phyloP scores from a whole-genome alignment of 2,797 vertebrate species.

The Florisuga fusca region DNA sequence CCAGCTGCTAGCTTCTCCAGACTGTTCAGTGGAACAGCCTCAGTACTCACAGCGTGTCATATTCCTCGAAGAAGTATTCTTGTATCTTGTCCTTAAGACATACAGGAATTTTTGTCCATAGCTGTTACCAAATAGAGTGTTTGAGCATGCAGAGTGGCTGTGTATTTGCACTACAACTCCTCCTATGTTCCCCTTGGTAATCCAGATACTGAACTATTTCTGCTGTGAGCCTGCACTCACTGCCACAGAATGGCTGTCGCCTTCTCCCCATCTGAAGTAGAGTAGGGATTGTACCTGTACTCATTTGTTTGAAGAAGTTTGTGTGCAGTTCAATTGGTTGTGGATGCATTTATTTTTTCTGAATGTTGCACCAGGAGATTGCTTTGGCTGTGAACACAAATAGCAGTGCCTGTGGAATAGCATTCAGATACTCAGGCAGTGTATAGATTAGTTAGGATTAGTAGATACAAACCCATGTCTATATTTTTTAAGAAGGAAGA shows the following conservation, averaged over 20 bases:
- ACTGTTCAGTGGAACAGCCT: too few species aligned
- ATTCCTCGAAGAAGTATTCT: neutral
- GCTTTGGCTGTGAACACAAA: neutral
- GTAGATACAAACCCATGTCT: constrained; percentile 10
- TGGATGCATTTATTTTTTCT: neutral
- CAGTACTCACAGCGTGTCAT: too few species aligned
- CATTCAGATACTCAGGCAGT: neutral
- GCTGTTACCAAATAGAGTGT: neutral
- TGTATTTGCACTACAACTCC: neutral
- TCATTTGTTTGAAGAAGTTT: neutral
- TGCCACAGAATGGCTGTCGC: neutral
- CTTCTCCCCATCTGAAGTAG: neutral
- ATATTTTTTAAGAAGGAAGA: constrained; percentile 22
- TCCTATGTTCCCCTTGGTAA: neutral
- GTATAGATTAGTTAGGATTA: constrained; percentile 14
- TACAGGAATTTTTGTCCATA: neutral
- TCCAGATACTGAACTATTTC: neutral
- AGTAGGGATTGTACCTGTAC: neutral
- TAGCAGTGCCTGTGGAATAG: constrained; percentile 6
- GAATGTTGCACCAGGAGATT: constrained; percentile 8
- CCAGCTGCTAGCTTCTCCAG: too few species aligned
- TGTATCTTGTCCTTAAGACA: neutral
- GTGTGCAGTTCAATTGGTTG: neutral
- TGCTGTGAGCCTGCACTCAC: neutral
- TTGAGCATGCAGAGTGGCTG: fast-evolving